These are phyloP conservation scores for Idaea aversata DNA, from an alignment of 2,888 invertebrate species.

Conservation along the genomic window DNA sequence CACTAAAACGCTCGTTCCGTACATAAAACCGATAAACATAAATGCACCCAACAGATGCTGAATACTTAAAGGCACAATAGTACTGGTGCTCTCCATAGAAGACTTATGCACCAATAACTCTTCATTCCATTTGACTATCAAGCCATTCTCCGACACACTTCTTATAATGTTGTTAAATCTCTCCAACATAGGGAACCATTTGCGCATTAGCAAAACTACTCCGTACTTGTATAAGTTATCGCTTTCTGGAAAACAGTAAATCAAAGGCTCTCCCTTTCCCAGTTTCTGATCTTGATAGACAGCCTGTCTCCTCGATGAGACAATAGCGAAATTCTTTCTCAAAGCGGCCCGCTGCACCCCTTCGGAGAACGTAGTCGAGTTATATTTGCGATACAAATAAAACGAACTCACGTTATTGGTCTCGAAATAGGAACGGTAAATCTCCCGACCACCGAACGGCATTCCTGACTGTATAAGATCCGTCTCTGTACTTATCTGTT, in stretches of 20 bases:
- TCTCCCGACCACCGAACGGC: constrained; percentile 70
- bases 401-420: constrained; percentile 69
- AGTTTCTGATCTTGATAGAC: constrained; percentile 69
- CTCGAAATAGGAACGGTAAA: constrained; percentile 75
- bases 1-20: constrained; percentile 52
- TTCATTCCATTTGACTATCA: constrained; percentile 74
- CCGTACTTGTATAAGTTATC: constrained; percentile 74
- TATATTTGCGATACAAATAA: constrained; percentile 75
- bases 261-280: constrained; percentile 63
- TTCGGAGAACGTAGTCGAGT: constrained; percentile 62
- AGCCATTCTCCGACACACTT: constrained; percentile 71
- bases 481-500: constrained; percentile 69
- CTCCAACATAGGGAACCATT: constrained; percentile 72
- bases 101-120: constrained; percentile 60
- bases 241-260: constrained; percentile 71
- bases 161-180: constrained; percentile 70
- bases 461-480: constrained; percentile 69
- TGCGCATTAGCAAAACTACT: constrained; percentile 66
- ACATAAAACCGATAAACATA: constrained; percentile 70
- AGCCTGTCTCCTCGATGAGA: constrained; percentile 68
- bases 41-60: constrained; percentile 73
- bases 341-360: constrained; percentile 63
- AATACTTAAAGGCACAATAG: constrained; percentile 58
- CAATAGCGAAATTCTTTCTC: constrained; percentile 67
- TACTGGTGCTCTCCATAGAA: constrained; percentile 46